phyloP scores from a whole-genome alignment of 2,888 invertebrate species.

The Petrolisthes cinctipes region DNA sequence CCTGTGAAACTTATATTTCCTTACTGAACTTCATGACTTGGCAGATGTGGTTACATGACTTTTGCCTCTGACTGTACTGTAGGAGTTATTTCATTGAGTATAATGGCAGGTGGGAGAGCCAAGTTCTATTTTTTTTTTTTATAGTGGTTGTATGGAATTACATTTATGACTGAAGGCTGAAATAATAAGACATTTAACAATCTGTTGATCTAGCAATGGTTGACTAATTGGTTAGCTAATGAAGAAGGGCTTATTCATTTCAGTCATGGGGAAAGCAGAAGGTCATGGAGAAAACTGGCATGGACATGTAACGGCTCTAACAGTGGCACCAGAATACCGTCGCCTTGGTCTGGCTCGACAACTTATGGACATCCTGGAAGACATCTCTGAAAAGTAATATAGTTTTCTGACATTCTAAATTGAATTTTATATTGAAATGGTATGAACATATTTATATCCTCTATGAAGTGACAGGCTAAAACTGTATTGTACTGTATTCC shows the following conservation, averaged over 20 bases:
- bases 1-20: no score
- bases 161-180: neutral
- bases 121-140: no score
- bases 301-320: slow-evolving; percentile 98
- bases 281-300: slow-evolving; percentile 97
- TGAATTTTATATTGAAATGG: no score
- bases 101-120: no score
- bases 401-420: neutral
- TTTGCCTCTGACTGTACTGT: no score
- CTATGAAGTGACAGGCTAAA: no score
- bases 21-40: no score
- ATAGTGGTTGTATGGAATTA: slow-evolving; percentile 3
- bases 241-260: slow-evolving; percentile 66
- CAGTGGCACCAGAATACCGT: slow-evolving; percentile 94
- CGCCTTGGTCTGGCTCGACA: slow-evolving; percentile 75
- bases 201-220: no score
- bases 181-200: neutral
- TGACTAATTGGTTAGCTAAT: neutral
- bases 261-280: slow-evolving; percentile 99
- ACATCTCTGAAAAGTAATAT: slow-evolving; percentile 89
- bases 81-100: no score
- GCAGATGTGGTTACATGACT: no score
- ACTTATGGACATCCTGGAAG: slow-evolving; percentile 85
- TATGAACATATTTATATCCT: no score
- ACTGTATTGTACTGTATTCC: no score